Evolutionary conservation across 2,888 invertebrate genomes (phyloP).

Genomic region (Microctonus aethiopoides): DNA sequence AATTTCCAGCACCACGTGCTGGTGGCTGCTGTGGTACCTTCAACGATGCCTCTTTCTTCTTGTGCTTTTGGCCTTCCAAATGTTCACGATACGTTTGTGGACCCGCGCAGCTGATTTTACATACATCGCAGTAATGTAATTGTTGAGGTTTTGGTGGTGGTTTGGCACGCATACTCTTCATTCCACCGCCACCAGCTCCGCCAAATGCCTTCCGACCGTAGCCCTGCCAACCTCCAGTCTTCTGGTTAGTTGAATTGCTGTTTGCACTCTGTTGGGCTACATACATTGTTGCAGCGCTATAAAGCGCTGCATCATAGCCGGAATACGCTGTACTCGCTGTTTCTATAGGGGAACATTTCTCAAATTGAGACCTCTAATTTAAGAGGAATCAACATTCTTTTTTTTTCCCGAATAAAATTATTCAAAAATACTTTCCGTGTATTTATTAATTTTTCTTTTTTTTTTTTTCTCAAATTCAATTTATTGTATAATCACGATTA

Average conservation of each 20-base stretch:
- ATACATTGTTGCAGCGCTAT: conserved; percentile 95
- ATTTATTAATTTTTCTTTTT: conserved; percentile 1
- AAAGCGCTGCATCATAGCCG: conserved; percentile 94
- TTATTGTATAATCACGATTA: too few relatives aligned
- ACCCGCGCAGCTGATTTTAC: conserved; percentile 97
- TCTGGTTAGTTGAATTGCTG: conserved; percentile 68
- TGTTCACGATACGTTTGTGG: conserved; percentile 96
- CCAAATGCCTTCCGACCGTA: conserved; percentile 72
- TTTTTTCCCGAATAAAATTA: neutral
- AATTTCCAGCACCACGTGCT: conserved; percentile 73
- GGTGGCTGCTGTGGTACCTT: conserved; percentile 73
- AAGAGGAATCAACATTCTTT: conserved; percentile 52
- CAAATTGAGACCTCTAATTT: conserved; percentile 64
- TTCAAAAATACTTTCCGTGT: too few relatives aligned
- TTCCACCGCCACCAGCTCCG: conserved; percentile 65
- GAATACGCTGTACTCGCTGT: conserved; percentile 79
- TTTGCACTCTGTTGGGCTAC: conserved; percentile 77
- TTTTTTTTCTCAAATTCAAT: too few relatives aligned
- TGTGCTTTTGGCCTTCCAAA: conserved; percentile 98
- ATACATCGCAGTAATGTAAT: conserved; percentile 97
- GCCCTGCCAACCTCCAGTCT: conserved; percentile 72
- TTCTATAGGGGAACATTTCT: conserved; percentile 64
- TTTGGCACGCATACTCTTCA: conserved; percentile 77
- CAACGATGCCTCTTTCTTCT: conserved; percentile 93
- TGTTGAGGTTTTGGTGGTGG: conserved; percentile 92